phyloP scores from a whole-genome alignment of 2,797 vertebrate species.

The Brotula barbata region DNA sequence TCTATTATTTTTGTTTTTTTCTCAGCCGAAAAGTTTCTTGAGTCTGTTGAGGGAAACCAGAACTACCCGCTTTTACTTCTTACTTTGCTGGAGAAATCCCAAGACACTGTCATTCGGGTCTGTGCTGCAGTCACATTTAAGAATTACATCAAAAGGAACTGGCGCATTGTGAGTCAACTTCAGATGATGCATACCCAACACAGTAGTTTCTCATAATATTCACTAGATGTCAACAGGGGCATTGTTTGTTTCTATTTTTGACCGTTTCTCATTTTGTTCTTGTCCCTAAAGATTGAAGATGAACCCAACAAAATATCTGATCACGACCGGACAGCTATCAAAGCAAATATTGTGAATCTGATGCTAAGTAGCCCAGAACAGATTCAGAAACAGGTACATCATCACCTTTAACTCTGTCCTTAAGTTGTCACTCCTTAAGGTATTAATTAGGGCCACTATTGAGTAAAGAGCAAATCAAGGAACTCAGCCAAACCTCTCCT shows the following conservation, averaged over 20 bases:
- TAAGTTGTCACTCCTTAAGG: too few relatives aligned
- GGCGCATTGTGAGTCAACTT: conserved; percentile 90
- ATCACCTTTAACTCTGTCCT: neutral
- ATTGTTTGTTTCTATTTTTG: neutral
- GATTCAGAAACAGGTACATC: conserved; percentile 95
- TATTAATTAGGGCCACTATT: too few relatives aligned
- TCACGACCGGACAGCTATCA: conserved; percentile 89
- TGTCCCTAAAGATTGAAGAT: conserved; percentile 84
- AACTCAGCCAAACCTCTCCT: neutral
- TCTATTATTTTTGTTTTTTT: neutral
- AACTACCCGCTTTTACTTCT: conserved; percentile 93
- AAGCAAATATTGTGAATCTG: conserved; percentile 96
- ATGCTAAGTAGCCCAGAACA: conserved; percentile 98
- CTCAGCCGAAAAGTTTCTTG: conserved; percentile 97
- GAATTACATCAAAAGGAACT: conserved; percentile 99
- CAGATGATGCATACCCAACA: neutral
- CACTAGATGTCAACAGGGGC: neutral
- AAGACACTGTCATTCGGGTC: conserved; percentile 95
- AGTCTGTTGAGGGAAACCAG: conserved; percentile 94
- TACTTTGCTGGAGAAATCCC: conserved; percentile 93
- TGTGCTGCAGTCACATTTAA: conserved; percentile 98
- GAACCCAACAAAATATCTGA: conserved; percentile 98
- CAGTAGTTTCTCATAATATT: neutral
- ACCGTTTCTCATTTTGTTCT: conserved; percentile 21
- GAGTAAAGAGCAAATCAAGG: neutral